Evolutionary conservation across 2,888 invertebrate genomes (phyloP).

Genomic region (Yponomeuta evonymella): DNA sequence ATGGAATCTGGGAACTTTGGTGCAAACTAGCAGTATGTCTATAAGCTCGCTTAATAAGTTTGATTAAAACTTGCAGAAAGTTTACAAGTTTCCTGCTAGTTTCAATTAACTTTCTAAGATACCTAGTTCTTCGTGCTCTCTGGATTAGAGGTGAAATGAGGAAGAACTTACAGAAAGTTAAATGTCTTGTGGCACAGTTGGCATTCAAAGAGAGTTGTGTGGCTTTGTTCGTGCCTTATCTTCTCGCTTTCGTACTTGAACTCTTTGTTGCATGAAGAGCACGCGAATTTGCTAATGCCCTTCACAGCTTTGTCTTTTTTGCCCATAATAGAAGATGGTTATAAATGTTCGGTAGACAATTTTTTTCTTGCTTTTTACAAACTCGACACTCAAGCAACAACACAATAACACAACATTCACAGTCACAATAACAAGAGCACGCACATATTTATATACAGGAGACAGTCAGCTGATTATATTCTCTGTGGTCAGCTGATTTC

Average conservation of each 20-base stretch:
- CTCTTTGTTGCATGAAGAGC: conserved; percentile 49
- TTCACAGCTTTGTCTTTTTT: conserved; percentile 26
- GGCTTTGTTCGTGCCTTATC: conserved; percentile 61
- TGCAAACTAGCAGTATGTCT: no score
- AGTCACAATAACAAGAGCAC: neutral
- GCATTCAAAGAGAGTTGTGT: conserved; percentile 55
- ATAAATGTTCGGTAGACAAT: no score
- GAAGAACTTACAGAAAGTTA: conserved; percentile 58
- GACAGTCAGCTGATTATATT: conserved; percentile 8
- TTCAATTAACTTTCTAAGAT: no score
- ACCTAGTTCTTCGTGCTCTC: no score
- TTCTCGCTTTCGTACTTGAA: conserved; percentile 64
- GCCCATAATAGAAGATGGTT: neutral
- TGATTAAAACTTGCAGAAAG: no score
- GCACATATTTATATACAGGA: no score
- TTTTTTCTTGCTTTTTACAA: neutral
- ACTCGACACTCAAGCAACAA: neutral
- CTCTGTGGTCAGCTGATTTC: conserved; percentile 8
- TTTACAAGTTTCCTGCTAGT: no score
- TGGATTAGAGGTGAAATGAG: neutral
- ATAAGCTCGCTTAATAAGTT: no score
- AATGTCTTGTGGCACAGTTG: conserved; percentile 62
- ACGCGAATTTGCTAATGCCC: conserved; percentile 24
- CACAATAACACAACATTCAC: neutral
- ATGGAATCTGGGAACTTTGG: no score